A percentile compares a stretch with the other conserved stretches of the same genome.
phyloP scores from a whole-genome alignment of 2,113 vertebrate genomes.

The Myanophis thanlyinensis region DNA sequence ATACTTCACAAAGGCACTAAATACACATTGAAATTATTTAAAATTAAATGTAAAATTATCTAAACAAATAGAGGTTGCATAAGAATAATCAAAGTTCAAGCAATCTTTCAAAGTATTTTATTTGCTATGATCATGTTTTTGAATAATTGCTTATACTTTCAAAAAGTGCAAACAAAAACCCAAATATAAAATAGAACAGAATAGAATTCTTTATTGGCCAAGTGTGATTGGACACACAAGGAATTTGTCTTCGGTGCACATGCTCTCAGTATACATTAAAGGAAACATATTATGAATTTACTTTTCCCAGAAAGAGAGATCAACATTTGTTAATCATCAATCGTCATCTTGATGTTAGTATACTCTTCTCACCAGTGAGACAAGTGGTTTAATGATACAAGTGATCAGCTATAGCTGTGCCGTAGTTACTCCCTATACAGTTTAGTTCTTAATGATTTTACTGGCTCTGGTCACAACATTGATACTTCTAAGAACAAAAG shows the following conservation, averaged over 20 bases:
- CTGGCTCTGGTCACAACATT: not conserved
- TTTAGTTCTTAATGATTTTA: not conserved
- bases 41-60: not conserved
- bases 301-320: not conserved
- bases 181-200: not conserved
- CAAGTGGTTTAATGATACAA: not conserved
- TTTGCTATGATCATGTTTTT: not conserved
- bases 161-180: not conserved
- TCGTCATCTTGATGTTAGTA: not conserved
- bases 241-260: too few relatives aligned
- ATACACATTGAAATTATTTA: not conserved
- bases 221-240: too few relatives aligned
- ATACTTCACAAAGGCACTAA: not conserved
- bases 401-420: not conserved
- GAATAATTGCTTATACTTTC: not conserved
- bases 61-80: not conserved
- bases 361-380: not conserved
- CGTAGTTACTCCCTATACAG: not conserved
- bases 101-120: not conserved
- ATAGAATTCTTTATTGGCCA: too few relatives aligned
- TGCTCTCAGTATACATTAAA: too few relatives aligned
- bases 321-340: not conserved
- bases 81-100: not conserved
- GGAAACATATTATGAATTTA: not conserved
- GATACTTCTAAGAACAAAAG: not conserved